phyloP scores from a whole-genome alignment of 2,113 vertebrate genomes.

The Nerophis ophidion region DNA sequence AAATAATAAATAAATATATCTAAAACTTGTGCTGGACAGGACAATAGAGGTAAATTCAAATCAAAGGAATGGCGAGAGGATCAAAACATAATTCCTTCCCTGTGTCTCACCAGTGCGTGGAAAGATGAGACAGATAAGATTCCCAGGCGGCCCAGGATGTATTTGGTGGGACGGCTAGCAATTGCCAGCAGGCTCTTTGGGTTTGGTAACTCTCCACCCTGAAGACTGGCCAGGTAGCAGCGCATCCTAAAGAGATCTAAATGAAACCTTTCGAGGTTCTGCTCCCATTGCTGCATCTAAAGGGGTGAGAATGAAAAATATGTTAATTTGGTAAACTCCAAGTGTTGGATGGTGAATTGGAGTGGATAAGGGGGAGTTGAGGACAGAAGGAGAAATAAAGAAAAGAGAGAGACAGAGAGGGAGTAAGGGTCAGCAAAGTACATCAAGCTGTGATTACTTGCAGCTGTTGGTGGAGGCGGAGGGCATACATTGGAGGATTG shows the following conservation, averaged over 20 bases:
- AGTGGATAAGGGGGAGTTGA: not conserved
- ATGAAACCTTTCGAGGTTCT: slow-evolving; percentile 95
- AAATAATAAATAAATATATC: slow-evolving; percentile 17
- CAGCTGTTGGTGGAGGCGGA: slow-evolving; percentile 54
- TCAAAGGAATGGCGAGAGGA: not conserved
- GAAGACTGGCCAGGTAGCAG: slow-evolving; percentile 92
- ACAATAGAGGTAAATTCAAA: slow-evolving; percentile 3
- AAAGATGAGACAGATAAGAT: slow-evolving; percentile 95
- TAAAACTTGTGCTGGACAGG: slow-evolving; percentile 16
- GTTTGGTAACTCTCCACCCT: slow-evolving; percentile 93
- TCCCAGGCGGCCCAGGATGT: slow-evolving; percentile 85
- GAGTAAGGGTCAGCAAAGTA: slow-evolving; percentile 42
- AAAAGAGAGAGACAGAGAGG: slow-evolving; percentile 5
- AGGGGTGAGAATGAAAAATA: not conserved
- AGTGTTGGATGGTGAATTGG: not conserved
- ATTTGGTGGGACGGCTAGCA: slow-evolving; percentile 88
- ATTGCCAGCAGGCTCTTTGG: slow-evolving; percentile 91
- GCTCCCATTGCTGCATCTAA: slow-evolving; percentile 98
- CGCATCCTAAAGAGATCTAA: slow-evolving; percentile 94
- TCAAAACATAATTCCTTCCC: not conserved
- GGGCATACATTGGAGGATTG: slow-evolving; percentile 21
- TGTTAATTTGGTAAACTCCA: not conserved
- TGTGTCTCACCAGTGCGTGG: slow-evolving; percentile 85
- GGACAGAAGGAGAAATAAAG: not conserved
- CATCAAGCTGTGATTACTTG: slow-evolving; percentile 51